A percentile compares a stretch with the other conserved stretches of the same genome.
phyloP scores from a whole-genome alignment of 2,797 vertebrate species.

The Gymnothorax reevesii region DNA sequence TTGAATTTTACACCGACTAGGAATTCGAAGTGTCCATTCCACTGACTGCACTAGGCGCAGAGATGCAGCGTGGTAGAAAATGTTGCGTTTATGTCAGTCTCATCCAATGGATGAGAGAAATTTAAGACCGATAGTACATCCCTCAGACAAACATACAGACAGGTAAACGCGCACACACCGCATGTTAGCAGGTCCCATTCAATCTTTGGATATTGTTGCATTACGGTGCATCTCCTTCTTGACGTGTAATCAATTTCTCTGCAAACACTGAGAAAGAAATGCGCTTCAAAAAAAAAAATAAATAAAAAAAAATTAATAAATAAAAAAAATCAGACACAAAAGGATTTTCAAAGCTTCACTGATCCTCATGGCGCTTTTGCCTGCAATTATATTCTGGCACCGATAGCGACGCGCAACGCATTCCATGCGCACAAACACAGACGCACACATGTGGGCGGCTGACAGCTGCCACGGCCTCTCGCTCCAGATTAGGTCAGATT shows the following conservation, averaged over 20 bases:
- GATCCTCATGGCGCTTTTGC: conserved; percentile 26
- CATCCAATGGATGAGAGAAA: neutral
- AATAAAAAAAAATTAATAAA: neutral
- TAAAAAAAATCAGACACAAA: neutral
- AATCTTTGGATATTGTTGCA: conserved; percentile 27
- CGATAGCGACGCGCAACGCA: conserved; percentile 45
- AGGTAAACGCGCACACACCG: neutral
- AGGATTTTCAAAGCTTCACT: neutral
- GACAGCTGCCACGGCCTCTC: conserved; percentile 53
- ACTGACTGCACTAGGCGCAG: neutral
- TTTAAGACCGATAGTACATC: neutral
- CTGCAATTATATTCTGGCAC: conserved; percentile 46
- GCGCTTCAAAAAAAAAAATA: neutral
- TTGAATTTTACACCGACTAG: conserved; percentile 43
- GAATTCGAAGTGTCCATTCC: conserved; percentile 34
- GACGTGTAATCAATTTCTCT: neutral
- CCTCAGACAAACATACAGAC: neutral
- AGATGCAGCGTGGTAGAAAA: neutral
- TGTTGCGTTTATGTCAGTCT: neutral
- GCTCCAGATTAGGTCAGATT: conserved; percentile 77
- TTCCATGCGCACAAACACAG: conserved; percentile 38
- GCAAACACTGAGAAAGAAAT: neutral
- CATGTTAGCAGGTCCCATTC: neutral
- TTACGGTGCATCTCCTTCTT: conserved; percentile 43
- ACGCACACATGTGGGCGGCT: conserved; percentile 69